These are phyloP conservation scores for Homalodisca vitripennis DNA, from an alignment of 1,140 invertebrate species.

Conservation along the genomic window DNA sequence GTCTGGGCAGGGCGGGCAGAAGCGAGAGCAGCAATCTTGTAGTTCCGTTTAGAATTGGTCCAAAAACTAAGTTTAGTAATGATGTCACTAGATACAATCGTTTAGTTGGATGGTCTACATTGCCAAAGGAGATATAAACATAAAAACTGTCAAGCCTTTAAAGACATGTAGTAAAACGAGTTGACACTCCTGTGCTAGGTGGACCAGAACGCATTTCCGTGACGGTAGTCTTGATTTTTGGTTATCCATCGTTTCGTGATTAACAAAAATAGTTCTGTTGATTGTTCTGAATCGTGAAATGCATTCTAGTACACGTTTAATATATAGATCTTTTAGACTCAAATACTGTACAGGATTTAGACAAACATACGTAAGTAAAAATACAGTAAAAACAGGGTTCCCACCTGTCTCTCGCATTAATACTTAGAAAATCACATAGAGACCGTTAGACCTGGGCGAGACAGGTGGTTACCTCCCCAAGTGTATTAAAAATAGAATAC, in stretches of 20 bases:
- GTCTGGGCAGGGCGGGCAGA: not conserved
- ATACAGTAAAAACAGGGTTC: not conserved
- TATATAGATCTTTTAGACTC: not conserved
- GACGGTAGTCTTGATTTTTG: not conserved
- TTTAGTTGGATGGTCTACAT: not conserved
- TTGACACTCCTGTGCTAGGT: slow-evolving; percentile 11
- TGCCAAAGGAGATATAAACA: slow-evolving; percentile 1
- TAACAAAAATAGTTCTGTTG: too few relatives aligned
- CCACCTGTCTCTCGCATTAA: not conserved
- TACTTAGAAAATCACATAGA: not conserved
- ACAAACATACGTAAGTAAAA: slow-evolving; percentile 15
- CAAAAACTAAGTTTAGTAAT: slow-evolving; percentile 7
- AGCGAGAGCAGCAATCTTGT: not conserved
- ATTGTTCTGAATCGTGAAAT: too few relatives aligned
- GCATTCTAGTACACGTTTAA: slow-evolving; percentile 17
- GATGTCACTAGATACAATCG: not conserved
- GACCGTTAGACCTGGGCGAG: not conserved
- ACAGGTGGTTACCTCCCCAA: not conserved
- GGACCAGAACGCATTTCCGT: slow-evolving; percentile 5
- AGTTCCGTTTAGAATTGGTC: slow-evolving; percentile 6
- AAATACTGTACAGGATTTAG: slow-evolving; percentile 20
- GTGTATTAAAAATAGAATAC: slow-evolving; percentile 29
- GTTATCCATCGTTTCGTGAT: not conserved
- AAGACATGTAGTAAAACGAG: not conserved
- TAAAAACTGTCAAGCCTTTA: slow-evolving; percentile 22